Base-by-base conservation (phyloP, 1,140 invertebrate species). In the Belonocnema kinseyi region DNA sequence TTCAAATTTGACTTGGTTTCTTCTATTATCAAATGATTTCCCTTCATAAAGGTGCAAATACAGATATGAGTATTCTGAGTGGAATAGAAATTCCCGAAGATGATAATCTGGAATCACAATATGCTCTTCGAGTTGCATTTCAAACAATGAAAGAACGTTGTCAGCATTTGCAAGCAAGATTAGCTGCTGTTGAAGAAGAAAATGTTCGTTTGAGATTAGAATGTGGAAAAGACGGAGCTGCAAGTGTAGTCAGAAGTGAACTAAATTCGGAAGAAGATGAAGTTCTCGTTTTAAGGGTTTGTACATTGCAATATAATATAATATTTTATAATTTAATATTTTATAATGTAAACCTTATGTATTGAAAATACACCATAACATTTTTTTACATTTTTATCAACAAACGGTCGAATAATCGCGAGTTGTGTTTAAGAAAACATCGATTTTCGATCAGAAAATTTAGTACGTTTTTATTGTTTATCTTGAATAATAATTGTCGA, bases 71-170 rank as follows among this genome's bases (percentile, higher is more conserved):
- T 50, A 77, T 54, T 75, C 52, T 54, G 13, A 17, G 13, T 56
- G 33, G 53, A 40, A 33, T 19, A 17, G 80, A 82, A 46, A 73
- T 17, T 46, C 26, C 40, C 26, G 76, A 80, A 19, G 87, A 85
- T 61, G 88, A 91, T 50, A 85, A 83, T 79, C 66, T 82, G 73
- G 89, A 88, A 19, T 90, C 93, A 3, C 89, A 92, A 77, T 90
- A 92, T 90, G 95, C 95, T 19, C 89, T 96, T 61, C 93, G 95
- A 91, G 91, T 96, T 66, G 96, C 96, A 14, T 92, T 96, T 80
- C 93, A 95, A 88, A 96, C 95, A 10, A 94, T 97, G 92, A 94
- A 95, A 85, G 95, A 97, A 89, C 91, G 96, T 54, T 97, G 96
- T 90, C 93, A 94, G 83, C 91, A 94, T 76, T 89, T 97, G 58